A percentile compares a stretch with the other conserved stretches of the same genome.
Conservation (phyloP, 2,797 vertebrate species). For the Babyrousa celebensis region DNA sequence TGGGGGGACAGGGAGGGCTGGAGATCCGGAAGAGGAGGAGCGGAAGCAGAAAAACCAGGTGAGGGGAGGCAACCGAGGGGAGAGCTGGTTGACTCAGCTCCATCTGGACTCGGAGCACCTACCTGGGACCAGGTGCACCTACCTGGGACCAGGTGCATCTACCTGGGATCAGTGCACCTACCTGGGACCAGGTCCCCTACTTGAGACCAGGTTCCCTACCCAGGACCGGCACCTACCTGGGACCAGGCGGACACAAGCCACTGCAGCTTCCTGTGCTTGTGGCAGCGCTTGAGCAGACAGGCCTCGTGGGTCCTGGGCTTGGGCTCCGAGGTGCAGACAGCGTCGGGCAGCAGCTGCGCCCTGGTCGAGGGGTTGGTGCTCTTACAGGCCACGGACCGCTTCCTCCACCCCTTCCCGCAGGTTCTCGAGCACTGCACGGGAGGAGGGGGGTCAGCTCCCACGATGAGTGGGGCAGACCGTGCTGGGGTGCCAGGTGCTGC, state of each 20-base stretch:
- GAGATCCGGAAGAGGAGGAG: neutral
- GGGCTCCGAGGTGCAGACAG: constrained; percentile 89
- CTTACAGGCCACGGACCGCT: constrained; percentile 93
- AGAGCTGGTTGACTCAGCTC: accelerated
- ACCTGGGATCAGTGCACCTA: no score
- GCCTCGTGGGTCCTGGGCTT: constrained; percentile 93
- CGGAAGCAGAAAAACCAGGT: neutral
- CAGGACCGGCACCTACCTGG: constrained; percentile 92
- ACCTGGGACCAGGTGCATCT: neutral
- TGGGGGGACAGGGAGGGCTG: accelerated
- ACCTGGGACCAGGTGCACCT: neutral
- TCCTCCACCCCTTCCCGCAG: constrained; percentile 95
- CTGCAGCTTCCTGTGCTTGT: constrained; percentile 94
- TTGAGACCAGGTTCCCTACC: constrained; percentile 86
- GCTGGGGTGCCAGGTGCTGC: neutral
- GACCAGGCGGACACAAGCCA: constrained; percentile 96
- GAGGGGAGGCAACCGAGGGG: accelerated
- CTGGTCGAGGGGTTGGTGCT: constrained; percentile 88
- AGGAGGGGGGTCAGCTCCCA: constrained; percentile 69
- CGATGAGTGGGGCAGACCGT: accelerated
- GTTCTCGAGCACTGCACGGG: constrained; percentile 94
- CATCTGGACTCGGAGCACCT: no score
- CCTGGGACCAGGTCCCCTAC: no score
- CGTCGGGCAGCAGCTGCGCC: constrained; percentile 89
- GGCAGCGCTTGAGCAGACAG: constrained; percentile 94